A percentile compares a stretch with the other conserved stretches of the same genome.
Evolutionary conservation across 2,888 invertebrate genomes (phyloP).

Genomic region (Prionchulus punctatus): DNA sequence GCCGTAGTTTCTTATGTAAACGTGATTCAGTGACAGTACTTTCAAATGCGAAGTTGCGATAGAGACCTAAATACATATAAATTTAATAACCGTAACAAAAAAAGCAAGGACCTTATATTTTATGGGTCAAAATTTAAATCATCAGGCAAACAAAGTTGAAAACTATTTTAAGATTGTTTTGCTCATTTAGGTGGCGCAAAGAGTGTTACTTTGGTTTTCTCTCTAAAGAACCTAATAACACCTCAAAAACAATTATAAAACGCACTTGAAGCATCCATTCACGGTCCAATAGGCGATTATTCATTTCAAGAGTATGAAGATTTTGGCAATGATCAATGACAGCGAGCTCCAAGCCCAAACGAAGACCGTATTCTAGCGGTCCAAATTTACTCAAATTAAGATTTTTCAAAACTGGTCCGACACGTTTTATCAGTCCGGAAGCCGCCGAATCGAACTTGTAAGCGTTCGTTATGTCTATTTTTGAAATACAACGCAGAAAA

Average conservation of each 20-base stretch:
- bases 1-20: slow-evolving; percentile 2
- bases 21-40: background rate
- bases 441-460: slow-evolving; percentile 4
- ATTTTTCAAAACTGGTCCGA: background rate
- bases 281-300: slow-evolving; percentile 4
- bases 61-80: background rate
- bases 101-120: too few species aligned
- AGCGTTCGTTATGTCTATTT: slow-evolving; percentile 4
- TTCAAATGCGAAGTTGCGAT: background rate
- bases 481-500: background rate
- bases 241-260: background rate
- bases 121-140: background rate
- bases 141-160: background rate
- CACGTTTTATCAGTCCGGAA: slow-evolving; percentile 1
- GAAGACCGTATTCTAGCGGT: slow-evolving; percentile 9
- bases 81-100: background rate
- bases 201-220: background rate
- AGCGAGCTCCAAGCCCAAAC: slow-evolving; percentile 4
- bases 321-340: background rate
- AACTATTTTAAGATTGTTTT: background rate
- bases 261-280: slow-evolving; percentile 3
- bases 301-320: background rate
- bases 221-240: background rate
- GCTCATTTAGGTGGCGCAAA: background rate
- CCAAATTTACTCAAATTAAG: slow-evolving; percentile 7